Percentiles rank a stretch among this genome's conserved stretches.
These are phyloP conservation scores for Calephelis virginiensis DNA, from an alignment of 1,140 invertebrate genomes.

Conservation along the genomic window DNA sequence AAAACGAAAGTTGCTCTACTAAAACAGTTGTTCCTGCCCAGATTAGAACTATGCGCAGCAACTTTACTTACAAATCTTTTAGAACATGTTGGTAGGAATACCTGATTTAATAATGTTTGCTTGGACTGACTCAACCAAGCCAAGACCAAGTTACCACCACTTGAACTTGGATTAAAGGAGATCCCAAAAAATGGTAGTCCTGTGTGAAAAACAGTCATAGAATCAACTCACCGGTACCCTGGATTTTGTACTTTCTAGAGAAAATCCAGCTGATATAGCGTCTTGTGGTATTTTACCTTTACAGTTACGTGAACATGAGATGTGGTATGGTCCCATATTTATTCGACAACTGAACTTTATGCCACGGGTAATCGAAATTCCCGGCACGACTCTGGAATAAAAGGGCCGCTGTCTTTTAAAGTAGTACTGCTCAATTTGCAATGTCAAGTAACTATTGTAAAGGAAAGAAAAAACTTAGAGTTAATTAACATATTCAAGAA, in stretches of 20 bases:
- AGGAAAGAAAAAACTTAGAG: constrained; percentile 19
- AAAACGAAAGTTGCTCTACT: background rate
- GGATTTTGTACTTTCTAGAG: background rate
- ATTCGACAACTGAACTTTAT: background rate
- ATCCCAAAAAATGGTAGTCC: constrained; percentile 7
- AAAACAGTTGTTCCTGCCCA: background rate
- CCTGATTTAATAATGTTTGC: constrained; percentile 35
- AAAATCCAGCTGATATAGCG: background rate
- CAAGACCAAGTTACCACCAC: too few relatives aligned
- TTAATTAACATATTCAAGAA: constrained; percentile 19
- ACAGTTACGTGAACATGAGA: background rate
- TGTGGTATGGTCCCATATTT: background rate
- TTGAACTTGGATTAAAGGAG: constrained; percentile 45
- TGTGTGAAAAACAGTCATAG: constrained; percentile 15
- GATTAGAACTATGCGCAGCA: background rate
- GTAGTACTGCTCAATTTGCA: too few relatives aligned
- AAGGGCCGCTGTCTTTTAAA: too few relatives aligned
- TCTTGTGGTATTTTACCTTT: background rate
- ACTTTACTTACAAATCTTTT: constrained; percentile 29
- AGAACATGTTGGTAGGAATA: constrained; percentile 29
- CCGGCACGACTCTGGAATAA: background rate
- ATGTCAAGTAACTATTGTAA: background rate
- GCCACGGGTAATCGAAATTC: background rate
- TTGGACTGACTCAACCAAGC: constrained; percentile 62
- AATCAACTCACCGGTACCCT: background rate